These are phyloP conservation scores for Buathra laborator DNA, from an alignment of 2,888 invertebrate species.

Conservation along the genomic window DNA sequence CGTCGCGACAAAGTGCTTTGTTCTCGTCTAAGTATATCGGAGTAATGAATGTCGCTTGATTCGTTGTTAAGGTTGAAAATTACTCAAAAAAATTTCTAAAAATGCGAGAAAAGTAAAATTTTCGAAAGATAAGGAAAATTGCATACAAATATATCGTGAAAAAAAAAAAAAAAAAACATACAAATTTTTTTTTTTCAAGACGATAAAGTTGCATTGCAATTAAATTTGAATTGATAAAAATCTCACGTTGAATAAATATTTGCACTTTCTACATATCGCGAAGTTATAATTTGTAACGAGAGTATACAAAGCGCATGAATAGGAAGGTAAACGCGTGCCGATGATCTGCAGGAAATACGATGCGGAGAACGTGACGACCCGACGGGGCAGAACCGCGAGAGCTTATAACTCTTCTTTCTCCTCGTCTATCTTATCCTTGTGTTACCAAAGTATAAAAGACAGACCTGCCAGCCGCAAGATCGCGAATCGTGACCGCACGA, in stretches of 20 bases:
- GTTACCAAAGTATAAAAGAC: neutral
- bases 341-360: slow-evolving; percentile 58
- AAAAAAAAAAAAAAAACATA: neutral
- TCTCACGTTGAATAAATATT: neutral
- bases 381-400: slow-evolving; percentile 22
- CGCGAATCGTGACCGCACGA: slow-evolving; percentile 62
- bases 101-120: too few relatives aligned
- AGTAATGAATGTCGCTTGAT: neutral
- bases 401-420: slow-evolving; percentile 20
- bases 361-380: slow-evolving; percentile 59
- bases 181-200: neutral
- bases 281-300: slow-evolving; percentile 41
- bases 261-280: slow-evolving; percentile 12
- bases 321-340: slow-evolving; percentile 56
- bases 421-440: neutral
- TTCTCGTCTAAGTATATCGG: neutral
- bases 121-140: too few relatives aligned
- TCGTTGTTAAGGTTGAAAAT: neutral
- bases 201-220: neutral
- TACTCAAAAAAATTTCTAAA: too few relatives aligned
- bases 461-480: slow-evolving; percentile 56
- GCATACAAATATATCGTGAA: neutral
- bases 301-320: slow-evolving; percentile 6
- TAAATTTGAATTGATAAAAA: neutral
- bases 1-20: neutral